Evolutionary conservation across 64 coral and sea anemone genomes (phyloP).

Genomic region (Actinia equina): DNA sequence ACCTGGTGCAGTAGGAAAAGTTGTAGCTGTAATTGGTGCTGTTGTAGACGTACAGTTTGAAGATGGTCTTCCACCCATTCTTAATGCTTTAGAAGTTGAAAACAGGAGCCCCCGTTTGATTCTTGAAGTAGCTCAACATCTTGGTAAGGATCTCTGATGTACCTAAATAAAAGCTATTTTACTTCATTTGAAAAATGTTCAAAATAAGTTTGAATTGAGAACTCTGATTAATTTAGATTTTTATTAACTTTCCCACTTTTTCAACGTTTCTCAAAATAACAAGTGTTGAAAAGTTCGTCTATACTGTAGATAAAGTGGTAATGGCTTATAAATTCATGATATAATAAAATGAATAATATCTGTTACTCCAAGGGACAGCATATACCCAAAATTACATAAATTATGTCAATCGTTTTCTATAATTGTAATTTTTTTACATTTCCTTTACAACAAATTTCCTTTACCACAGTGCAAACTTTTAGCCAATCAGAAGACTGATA

Average conservation of each 20-base stretch:
- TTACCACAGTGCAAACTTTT: not conserved
- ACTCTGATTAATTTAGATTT: no score
- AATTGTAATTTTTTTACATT: no score
- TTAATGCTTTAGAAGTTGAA: slow-evolving; percentile 95
- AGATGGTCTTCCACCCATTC: slow-evolving; percentile 89
- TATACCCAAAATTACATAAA: no score
- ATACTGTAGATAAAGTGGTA: not conserved
- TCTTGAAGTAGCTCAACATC: slow-evolving; percentile 98
- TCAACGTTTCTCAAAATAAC: no score
- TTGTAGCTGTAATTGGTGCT: slow-evolving; percentile 96
- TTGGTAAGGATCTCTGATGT: slow-evolving; percentile 51
- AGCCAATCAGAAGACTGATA: not conserved
- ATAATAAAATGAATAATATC: no score
- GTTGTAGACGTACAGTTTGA: slow-evolving; percentile 99
- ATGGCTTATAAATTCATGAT: no score
- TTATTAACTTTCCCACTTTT: no score
- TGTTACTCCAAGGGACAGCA: no score
- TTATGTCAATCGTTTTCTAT: no score
- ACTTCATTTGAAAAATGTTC: not conserved
- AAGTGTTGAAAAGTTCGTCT: not conserved
- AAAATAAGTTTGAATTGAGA: not conserved
- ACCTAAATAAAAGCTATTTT: not conserved
- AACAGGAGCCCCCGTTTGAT: slow-evolving; percentile 80
- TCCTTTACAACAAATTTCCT: no score
- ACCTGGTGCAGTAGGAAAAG: slow-evolving; percentile 76